These are phyloP conservation scores for Xestia ashworthii DNA, from an alignment of 2,888 invertebrate species.

Conservation along the genomic window DNA sequence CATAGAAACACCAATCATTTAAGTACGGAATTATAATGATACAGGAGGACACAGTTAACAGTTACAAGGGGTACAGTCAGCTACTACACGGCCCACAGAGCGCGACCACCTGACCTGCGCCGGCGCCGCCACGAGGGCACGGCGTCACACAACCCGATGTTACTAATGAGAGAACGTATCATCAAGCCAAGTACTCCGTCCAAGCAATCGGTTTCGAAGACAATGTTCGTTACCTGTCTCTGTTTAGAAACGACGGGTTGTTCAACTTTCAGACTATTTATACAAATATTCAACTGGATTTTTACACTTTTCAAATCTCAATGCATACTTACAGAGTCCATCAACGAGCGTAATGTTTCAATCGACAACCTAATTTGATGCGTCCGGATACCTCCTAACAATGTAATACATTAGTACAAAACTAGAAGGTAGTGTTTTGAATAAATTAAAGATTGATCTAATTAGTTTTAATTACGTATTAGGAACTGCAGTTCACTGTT, in stretches of 20 bases:
- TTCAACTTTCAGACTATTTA: constrained; percentile 64
- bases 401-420: constrained; percentile 63
- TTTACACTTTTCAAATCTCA: constrained; percentile 79
- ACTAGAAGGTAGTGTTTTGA: constrained; percentile 76
- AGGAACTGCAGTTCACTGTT: constrained; percentile 88
- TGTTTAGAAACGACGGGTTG: constrained; percentile 79
- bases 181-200: constrained; percentile 49
- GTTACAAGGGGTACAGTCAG: constrained; percentile 27
- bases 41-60: constrained; percentile 10
- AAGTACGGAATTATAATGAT: constrained; percentile 36
- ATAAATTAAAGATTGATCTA: constrained; percentile 80
- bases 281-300: constrained; percentile 69
- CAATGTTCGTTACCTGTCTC: constrained; percentile 67
- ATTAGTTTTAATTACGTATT: constrained; percentile 83
- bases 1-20: constrained; percentile 33
- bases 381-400: constrained; percentile 76
- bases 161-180: constrained; percentile 75
- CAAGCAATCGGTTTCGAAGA: constrained; percentile 48
- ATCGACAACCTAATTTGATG: constrained; percentile 67
- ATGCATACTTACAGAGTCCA: constrained; percentile 77
- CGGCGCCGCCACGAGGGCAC: constrained; percentile 37
- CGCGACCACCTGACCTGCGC: constrained; percentile 68
- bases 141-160: constrained; percentile 77
- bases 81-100: constrained; percentile 6
- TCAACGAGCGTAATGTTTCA: constrained; percentile 63